Evolutionary conservation across 1,140 invertebrate genomes (phyloP).

Genomic region (Drosophila simulans): DNA sequence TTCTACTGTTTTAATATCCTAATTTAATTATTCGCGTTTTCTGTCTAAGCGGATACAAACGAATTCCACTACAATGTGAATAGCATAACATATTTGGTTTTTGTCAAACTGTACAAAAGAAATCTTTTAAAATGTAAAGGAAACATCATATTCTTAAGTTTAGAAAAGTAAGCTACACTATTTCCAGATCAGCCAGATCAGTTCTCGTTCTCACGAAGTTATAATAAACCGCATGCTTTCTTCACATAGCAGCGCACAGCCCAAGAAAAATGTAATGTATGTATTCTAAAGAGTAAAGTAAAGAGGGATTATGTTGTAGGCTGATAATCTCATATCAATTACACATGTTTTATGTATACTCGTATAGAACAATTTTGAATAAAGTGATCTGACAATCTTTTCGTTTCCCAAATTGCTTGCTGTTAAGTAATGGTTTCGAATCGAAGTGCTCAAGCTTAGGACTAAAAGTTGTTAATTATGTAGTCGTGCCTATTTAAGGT

Average conservation of each 20-base stretch:
- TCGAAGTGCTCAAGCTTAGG: conserved; percentile 48
- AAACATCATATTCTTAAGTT: conserved; percentile 23
- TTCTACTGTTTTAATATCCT: conserved; percentile 47
- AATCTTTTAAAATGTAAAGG: conserved; percentile 12
- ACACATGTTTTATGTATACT: conserved; percentile 14
- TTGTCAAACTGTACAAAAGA: conserved; percentile 36
- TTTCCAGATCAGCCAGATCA: conserved; percentile 23
- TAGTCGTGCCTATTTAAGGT: conserved; percentile 23
- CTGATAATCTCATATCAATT: conserved; percentile 56
- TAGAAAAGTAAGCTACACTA: conserved; percentile 40
- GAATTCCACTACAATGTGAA: conserved; percentile 76
- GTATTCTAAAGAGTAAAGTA: conserved; percentile 26
- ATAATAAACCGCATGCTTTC: conserved; percentile 54
- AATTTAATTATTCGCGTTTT: conserved; percentile 44
- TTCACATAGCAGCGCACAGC: conserved; percentile 69
- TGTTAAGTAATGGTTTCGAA: neutral
- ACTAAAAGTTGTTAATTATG: conserved; percentile 37
- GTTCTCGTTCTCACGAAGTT: conserved; percentile 35
- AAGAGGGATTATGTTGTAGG: conserved; percentile 20
- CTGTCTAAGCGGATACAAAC: conserved; percentile 45
- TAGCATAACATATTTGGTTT: conserved; percentile 79
- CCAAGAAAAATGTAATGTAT: conserved; percentile 60
- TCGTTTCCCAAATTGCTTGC: neutral
- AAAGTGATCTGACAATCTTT: conserved; percentile 5
- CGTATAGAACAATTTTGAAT: neutral